Evolutionary conservation across 1,140 invertebrate genomes (phyloP), one percentile per base, ranked within the genome.

Genomic region (Gryon sp.): DNA sequence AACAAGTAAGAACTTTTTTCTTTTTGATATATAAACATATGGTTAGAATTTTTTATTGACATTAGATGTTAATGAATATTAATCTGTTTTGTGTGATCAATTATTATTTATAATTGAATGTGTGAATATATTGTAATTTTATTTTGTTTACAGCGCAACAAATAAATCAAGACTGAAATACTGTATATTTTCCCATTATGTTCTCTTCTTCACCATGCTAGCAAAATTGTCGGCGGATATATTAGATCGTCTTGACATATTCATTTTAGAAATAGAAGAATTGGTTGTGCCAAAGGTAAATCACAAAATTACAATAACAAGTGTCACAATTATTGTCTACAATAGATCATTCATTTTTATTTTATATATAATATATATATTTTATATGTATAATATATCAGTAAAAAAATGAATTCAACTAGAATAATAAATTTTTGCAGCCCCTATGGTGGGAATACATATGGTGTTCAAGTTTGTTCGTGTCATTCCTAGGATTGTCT

Each of bases 361-460:
- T n/a, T n/a, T n/a, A n/a, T n/a, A n/a, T n/a, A n/a, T n/a, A n/a
- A n/a, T n/a, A n/a, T n/a, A n/a, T n/a, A n/a, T n/a, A n/a, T n/a
- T n/a, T n/a, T n/a, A n/a, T n/a, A n/a, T n/a, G n/a, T n/a, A n/a
- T n/a, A n/a, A n/a, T n/a, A n/a, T n/a, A n/a, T n/a, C n/a, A n/a
- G n/a, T n/a, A n/a, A n/a, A n/a, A n/a, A n/a, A n/a, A n/a, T n/a
- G n/a, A n/a, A n/a, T n/a, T n/a, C n/a, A n/a, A n/a, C n/a, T n/a
- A n/a, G n/a, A n/a, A 57, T 34, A 22, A 43, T 53, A 55, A n/a
- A 36, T 30, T 52, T 50, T 90, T 89, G 62, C 83, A 95, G 92
- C 95, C 96, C 18, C 84, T 95, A 19, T 92, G 92, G 88, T 99
- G 97, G 97, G 97, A 99, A 89, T 99, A 97, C 84, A 92, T 96